Evolutionary conservation across 2,113 vertebrate genomes (phyloP).

Genomic region (Urocitellus parryii): DNA sequence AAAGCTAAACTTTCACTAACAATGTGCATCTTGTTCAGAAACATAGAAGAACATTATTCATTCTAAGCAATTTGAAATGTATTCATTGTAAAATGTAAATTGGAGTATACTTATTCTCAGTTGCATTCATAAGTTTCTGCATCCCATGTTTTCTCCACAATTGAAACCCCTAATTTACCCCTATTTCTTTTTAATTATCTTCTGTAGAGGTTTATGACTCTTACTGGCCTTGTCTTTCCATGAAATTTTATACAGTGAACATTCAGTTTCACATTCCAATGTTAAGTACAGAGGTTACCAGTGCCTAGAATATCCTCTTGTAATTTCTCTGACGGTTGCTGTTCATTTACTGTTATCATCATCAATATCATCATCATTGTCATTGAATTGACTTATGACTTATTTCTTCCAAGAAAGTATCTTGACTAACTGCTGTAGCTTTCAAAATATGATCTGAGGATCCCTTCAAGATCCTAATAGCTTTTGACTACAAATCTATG

Average conservation of each 20-base stretch:
- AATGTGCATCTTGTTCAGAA: conserved; percentile 24
- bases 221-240: background rate
- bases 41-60: background rate
- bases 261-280: background rate
- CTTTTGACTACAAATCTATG: background rate
- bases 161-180: background rate
- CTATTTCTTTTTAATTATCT: background rate
- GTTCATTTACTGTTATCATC: background rate
- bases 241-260: background rate
- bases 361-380: background rate
- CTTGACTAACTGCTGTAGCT: background rate
- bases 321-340: background rate
- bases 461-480: background rate
- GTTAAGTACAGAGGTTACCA: background rate
- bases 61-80: conserved; percentile 12
- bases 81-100: conserved; percentile 20
- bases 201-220: background rate
- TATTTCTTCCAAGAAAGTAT: background rate
- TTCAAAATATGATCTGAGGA: background rate
- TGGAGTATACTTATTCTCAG: background rate
- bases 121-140: background rate
- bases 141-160: background rate
- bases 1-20: background rate
- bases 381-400: background rate
- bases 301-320: background rate